A percentile compares a stretch with the other conserved stretches of the same genome.
phyloP scores from a whole-genome alignment of 2,888 invertebrate species.

The Heliconius aoede region DNA sequence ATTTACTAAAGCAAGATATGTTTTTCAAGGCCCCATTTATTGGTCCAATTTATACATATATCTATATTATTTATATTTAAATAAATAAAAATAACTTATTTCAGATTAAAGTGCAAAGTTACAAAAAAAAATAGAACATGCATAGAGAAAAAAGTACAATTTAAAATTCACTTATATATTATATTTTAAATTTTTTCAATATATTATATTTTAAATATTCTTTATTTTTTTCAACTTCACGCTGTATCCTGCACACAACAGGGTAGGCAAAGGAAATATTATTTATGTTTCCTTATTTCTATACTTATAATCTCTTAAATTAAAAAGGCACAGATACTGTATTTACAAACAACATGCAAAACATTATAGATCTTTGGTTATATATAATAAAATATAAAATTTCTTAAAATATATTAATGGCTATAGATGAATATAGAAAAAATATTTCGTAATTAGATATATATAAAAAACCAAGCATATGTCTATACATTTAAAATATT shows the following conservation, averaged over 20 bases:
- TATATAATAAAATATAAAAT: too few relatives aligned
- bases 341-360: constrained; percentile 55
- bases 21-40: constrained; percentile 35
- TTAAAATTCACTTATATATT: not conserved
- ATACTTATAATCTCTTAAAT: not conserved
- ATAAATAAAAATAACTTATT: not conserved
- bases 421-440: too few relatives aligned
- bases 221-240: too few relatives aligned
- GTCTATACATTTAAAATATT: too few relatives aligned
- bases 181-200: not conserved
- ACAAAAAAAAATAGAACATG: not conserved
- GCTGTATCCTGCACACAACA: too few relatives aligned
- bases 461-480: too few relatives aligned
- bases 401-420: too few relatives aligned
- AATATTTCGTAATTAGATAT: too few relatives aligned
- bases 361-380: constrained; percentile 43
- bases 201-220: not conserved
- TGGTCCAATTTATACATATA: constrained; percentile 28
- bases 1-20: constrained; percentile 30
- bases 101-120: not conserved
- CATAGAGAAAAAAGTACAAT: not conserved
- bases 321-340: constrained; percentile 45
- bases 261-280: too few relatives aligned
- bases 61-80: not conserved
- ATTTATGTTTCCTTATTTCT: not conserved